A percentile compares a stretch with the other conserved stretches of the same genome.
Conservation (phyloP, 2,113 vertebrate species). For the Copsychus sechellarum region DNA sequence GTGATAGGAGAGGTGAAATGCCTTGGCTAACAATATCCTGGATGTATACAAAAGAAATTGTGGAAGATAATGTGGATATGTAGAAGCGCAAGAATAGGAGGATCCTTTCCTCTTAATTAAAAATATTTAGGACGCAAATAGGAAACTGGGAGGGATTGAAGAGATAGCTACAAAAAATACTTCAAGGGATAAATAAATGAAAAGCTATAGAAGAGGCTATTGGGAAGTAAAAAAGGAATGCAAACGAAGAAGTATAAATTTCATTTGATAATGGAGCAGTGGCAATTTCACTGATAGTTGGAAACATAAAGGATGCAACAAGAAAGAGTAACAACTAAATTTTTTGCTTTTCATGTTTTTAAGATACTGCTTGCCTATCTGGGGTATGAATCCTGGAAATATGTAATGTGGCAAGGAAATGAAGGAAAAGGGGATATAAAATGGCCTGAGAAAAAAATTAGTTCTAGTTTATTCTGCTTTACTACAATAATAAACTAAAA, state of each 20-base stretch:
- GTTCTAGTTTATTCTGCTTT: background rate
- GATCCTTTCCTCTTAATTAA: background rate
- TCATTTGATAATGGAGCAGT: background rate
- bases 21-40: background rate
- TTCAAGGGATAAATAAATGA: background rate
- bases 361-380: background rate
- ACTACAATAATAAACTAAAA: background rate
- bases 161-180: background rate
- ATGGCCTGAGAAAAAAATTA: background rate
- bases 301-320: background rate
- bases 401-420: background rate
- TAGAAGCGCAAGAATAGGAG: background rate
- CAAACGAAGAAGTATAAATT: background rate
- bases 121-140: background rate
- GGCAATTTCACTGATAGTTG: background rate
- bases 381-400: background rate
- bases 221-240: background rate
- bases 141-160: background rate
- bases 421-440: background rate
- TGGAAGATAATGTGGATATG: fast-evolving
- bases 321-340: background rate
- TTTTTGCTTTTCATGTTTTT: background rate
- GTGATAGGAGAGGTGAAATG: background rate
- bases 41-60: background rate
- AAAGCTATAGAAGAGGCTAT: background rate